Evolutionary conservation across 2,888 invertebrate genomes (phyloP), one percentile per base, ranked within the genome.

Genomic region (Aproaerema taeniolella): DNA sequence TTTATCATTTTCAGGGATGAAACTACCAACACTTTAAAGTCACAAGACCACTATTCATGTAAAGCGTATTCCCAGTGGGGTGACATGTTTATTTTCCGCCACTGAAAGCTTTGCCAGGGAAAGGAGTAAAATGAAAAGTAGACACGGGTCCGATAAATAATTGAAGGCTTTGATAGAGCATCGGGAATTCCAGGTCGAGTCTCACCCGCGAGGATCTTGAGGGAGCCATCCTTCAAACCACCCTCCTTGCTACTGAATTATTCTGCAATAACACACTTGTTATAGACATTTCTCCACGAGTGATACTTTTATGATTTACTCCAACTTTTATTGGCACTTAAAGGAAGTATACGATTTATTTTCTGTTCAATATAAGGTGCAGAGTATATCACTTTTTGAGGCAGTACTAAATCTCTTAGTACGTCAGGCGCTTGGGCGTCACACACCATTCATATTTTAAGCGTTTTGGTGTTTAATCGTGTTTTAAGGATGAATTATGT

Each of bases 291-390:
- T 82, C 77, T 74, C 69, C 70, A 64, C 68, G 79, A 82, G 79
- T 85, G 83, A 85, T 85, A 85, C 85, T 83, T 85, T 82, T 86
- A 85, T 85, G 85, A 86, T 86, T 86, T 86, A 85, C 83, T 83
- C 66, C 81, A 79, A 85, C 78, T 86, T 86, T 86, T 86, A 86
- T 86, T 86, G 85, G 85, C 82, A 83, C 85, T 85, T 86, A 86
- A 78, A 81, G 81, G 79, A 79, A 82, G 81, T 83, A 83, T 78
- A 80, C 80, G 81, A 85, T 85, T 83, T 85, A 85, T 85, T 82
- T 76, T 67, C 70, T 73, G 81, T 79, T 81, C 81, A 83, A 85
- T 83, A 83, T 81, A 78, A 79, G 77, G 77, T 72, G 72, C 60
- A 67, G 69, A 79, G 78, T 82, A 72, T 81, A 83, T 82, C 81